Conservation (phyloP, 1,140 invertebrate genomes). For the Drosophila cardini region DNA sequence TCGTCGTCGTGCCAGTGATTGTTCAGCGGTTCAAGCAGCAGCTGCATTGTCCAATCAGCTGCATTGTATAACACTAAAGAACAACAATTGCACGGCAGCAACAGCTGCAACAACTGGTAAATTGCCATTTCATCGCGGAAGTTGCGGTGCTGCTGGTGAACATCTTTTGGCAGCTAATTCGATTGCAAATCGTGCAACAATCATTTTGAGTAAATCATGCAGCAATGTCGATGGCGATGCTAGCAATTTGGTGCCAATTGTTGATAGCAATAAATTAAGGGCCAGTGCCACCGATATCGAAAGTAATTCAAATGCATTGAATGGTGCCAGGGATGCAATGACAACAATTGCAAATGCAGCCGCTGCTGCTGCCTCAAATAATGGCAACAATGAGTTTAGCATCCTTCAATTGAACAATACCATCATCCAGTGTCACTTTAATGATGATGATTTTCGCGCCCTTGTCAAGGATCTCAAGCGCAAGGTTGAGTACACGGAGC, state of each 20-base stretch:
- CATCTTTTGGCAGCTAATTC: conserved; percentile 79
- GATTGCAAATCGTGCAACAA: conserved; percentile 79
- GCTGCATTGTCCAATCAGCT: conserved; percentile 74
- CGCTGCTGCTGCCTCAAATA: conserved; percentile 43
- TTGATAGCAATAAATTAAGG: conserved; percentile 50
- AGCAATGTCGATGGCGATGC: conserved; percentile 76
- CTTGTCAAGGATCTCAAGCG: conserved; percentile 83
- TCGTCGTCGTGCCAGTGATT: conserved; percentile 76
- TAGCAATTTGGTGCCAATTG: conserved; percentile 4
- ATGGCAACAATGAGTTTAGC: conserved; percentile 82
- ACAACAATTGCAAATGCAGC: conserved; percentile 25
- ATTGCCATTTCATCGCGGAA: conserved; percentile 79
- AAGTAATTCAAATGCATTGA: conserved; percentile 59
- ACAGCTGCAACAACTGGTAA: conserved; percentile 42
- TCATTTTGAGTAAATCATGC: conserved; percentile 82
- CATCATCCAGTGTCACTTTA: conserved; percentile 84
- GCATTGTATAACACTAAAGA: conserved; percentile 79
- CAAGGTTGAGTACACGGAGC: conserved; percentile 84
- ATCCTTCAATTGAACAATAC: conserved; percentile 82
- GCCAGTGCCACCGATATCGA: conserved; percentile 74
- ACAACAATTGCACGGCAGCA: conserved; percentile 69
- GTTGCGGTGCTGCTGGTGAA: conserved; percentile 78
- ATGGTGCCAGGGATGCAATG: conserved; percentile 51
- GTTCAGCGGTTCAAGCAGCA: conserved; percentile 60
- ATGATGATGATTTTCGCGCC: conserved; percentile 80